Conservation (phyloP, 2,888 invertebrate genomes). For the Drosophila setosimentum region DNA sequence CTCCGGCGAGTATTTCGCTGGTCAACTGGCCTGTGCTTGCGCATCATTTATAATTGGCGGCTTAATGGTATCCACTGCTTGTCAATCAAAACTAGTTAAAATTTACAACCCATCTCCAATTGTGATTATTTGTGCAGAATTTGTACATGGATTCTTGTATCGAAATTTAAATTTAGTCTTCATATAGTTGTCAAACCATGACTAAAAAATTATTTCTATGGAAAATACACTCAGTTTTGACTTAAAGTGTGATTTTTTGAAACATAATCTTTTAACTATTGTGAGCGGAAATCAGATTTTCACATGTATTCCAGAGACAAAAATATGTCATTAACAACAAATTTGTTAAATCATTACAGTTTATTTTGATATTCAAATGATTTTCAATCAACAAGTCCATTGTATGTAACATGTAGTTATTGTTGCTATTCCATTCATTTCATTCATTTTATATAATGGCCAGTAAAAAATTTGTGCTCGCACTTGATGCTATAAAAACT, state of each 20-base stretch:
- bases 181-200: background rate
- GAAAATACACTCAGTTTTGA: background rate
- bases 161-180: background rate
- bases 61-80: background rate
- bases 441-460: constrained; percentile 36
- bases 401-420: constrained; percentile 67
- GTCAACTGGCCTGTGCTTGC: constrained; percentile 18
- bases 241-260: background rate
- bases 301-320: background rate
- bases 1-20: constrained; percentile 21
- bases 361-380: constrained; percentile 78
- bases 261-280: background rate
- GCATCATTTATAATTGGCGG: constrained; percentile 16
- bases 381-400: constrained; percentile 79
- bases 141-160: background rate
- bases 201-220: background rate
- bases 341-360: constrained; percentile 64
- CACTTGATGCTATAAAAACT: constrained; percentile 39
- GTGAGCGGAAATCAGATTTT: background rate
- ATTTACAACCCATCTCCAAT: background rate
- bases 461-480: constrained; percentile 33
- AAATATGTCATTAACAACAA: background rate
- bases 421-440: constrained; percentile 48
- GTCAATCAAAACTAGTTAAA: background rate
- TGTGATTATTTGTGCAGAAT: background rate